Base-by-base conservation (phyloP, 2,888 invertebrate genomes). In the Brenthis hecate region DNA sequence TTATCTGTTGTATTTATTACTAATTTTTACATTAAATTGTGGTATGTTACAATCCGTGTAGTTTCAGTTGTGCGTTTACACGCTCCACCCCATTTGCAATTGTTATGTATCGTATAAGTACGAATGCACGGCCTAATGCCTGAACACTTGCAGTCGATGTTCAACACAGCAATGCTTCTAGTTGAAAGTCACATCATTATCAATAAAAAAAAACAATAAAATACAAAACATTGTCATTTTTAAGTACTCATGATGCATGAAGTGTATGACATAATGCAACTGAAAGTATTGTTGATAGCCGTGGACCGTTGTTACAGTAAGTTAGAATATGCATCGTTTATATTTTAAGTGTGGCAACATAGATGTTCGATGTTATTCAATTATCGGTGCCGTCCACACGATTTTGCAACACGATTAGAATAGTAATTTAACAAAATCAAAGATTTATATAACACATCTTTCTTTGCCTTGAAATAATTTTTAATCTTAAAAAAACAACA, bases 11-110 rank as follows among this genome's bases (percentile, higher is more conserved):
- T 93, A 94, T 94, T 94, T 94, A 93, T 94, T 94, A 94, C 94
- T 94, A 94, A 94, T 94, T 94, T 94, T 94, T 94, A 94, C 94
- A 94, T 94, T 94, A 94, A 93, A 94, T 94, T 94, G 94, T 94
- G 94, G 94, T 94, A 94, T 94, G 94, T 94, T 95, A 94, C 93
- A 91, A 91, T 86, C 81, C 84, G 85, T 92, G 92, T 92, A 91
- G 92, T 92, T 92, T 92, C 92, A 91, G 91, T 92, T 85, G 84
- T 86, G 85, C 86, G 84, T 83, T 81, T 81, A 85, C 85, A 82
- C 82, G 84, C 80, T 81, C 85, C 85, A 81, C 84, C 87, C 86
- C 85, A 82, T 82, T 81, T 76, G 81, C 81, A 80, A 78, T 70
- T 77, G 73, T 80, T 79, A 73, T 74, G 73, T 75, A 73, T 72